These are phyloP conservation scores for Ispidina lecontei DNA, from an alignment of 2,797 vertebrate genomes.

Conservation along the genomic window DNA sequence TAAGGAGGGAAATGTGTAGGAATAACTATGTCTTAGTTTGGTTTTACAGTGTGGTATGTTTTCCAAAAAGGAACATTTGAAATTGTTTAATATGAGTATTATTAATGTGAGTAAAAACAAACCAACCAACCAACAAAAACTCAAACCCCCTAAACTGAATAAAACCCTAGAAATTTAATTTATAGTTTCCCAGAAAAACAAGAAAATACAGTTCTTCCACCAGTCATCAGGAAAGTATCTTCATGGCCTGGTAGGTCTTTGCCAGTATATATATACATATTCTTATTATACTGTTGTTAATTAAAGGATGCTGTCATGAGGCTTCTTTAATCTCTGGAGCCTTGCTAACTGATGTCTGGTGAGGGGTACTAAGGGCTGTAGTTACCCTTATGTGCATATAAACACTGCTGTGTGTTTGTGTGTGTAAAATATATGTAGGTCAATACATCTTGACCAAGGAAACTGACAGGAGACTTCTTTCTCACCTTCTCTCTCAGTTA, in stretches of 20 bases:
- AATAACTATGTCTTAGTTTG: neutral
- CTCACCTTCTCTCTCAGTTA: neutral
- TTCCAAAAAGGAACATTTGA: neutral
- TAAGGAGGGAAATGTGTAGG: neutral
- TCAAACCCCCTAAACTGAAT: neutral
- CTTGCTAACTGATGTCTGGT: neutral
- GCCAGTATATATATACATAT: neutral
- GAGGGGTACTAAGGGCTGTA: neutral
- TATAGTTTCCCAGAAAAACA: neutral
- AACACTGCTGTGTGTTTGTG: neutral
- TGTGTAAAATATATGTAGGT: neutral
- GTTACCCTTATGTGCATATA: neutral
- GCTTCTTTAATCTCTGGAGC: neutral
- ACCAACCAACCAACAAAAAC: neutral
- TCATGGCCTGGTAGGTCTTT: neutral
- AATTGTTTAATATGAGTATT: neutral
- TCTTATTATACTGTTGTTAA: neutral
- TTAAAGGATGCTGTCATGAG: neutral
- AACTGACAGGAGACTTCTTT: neutral
- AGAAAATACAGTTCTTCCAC: neutral
- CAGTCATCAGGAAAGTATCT: neutral
- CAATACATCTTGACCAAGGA: neutral
- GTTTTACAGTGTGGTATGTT: neutral
- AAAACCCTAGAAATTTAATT: neutral
- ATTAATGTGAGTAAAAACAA: neutral